phyloP scores from a whole-genome alignment of 2,113 vertebrate species.

The Microcebus jonahi region DNA sequence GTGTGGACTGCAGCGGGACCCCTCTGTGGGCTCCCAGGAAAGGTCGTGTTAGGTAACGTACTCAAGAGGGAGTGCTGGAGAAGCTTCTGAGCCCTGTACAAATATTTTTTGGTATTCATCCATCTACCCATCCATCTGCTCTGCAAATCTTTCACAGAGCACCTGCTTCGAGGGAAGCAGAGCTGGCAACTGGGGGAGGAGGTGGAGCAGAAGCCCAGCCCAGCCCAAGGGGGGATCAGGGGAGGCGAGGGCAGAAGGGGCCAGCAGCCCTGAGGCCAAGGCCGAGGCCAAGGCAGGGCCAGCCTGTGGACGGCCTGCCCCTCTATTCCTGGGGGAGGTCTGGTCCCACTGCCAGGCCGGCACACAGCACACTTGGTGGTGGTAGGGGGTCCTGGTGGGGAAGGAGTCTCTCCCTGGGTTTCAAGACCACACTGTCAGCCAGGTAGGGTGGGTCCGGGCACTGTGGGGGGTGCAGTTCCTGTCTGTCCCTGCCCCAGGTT shows the following conservation, averaged over 20 bases:
- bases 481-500: background rate
- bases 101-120: conserved; percentile 31
- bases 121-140: conserved; percentile 58
- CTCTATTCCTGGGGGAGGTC: background rate
- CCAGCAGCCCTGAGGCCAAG: background rate
- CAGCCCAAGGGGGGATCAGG: background rate
- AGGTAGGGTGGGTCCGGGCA: fast-evolving
- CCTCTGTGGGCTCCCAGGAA: background rate
- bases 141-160: background rate
- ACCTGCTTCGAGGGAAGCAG: conserved; percentile 25
- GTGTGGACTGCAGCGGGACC: background rate
- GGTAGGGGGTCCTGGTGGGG: background rate
- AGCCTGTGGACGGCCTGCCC: background rate
- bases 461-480: background rate
- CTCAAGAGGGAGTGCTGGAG: background rate
- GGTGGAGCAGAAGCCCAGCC: background rate
- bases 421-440: background rate
- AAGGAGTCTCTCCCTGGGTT: background rate
- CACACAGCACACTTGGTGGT: fast-evolving
- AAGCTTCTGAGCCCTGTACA: background rate
- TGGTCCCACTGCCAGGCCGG: background rate
- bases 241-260: background rate
- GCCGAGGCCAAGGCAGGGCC: background rate
- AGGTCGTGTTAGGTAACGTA: background rate
- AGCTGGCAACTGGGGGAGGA: background rate